Evolutionary conservation across 2,888 invertebrate species (phyloP), one percentile per base, ranked within the genome.

Genomic region (Ferdinandea cuprea): DNA sequence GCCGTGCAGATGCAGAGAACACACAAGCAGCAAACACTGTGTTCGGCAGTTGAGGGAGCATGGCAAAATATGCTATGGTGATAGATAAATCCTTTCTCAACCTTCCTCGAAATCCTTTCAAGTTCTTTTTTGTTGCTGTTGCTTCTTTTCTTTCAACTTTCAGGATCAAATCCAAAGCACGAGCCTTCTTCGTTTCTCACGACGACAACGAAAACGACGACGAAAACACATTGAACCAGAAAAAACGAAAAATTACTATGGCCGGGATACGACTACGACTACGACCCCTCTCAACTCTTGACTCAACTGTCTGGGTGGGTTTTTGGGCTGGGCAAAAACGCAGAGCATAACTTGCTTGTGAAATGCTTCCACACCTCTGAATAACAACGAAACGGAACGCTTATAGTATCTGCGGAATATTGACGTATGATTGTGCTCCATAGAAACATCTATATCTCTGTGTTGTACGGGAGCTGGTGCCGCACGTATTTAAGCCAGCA

Each of bases 91-190:
- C 72, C 78, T 63, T 79, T 73, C 69, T 77, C 85, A 77, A 71
- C 85, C 79, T 74, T 77, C 80, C 73, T 48, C 48, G 30, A 85
- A 85, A 85, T 84, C 85, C 84, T 85, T 85, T 85, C 71, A 54
- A 66, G 69, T 78, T 66, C 40, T 28, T 30, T 40, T 54, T n/a
- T 30, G 50, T 74, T 71, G 40, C 63, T 73, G 72, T 73, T 78
- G 83, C 72, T 83, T 66, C 72, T 83, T 66, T 73, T 83, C 83
- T 66, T 66, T 56, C 32, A 63, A 71, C 65, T 81, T 79, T 74
- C 65, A 77, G 85, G 85, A 85, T 86, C 85, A 84, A 85, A 85
- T 84, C 85, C 84, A 80, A 66, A 85, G 85, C 85, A 86, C 85
- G 85, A 86, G 85, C 85, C 85, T 78, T 86, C 84, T 86, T 85